Evolutionary conservation across 2,113 vertebrate species (phyloP).

Genomic region (Proterorhinus semilunaris): DNA sequence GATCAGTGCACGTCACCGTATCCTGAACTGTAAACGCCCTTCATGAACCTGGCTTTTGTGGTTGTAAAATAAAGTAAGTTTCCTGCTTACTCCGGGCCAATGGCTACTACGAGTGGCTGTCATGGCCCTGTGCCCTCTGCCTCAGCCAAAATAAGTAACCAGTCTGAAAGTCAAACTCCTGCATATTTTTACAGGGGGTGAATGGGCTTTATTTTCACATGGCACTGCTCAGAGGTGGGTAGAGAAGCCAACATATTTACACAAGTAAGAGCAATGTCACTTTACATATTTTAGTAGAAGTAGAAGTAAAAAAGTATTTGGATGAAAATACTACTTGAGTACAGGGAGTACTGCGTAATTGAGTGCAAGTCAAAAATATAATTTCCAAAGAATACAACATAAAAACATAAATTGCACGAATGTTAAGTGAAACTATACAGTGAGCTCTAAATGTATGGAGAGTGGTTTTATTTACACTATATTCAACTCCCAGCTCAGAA

Average conservation of each 20-base stretch:
- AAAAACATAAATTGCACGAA: background rate
- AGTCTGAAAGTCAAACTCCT: slow-evolving; percentile 31
- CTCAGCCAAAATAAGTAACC: slow-evolving; percentile 48
- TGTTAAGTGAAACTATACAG: slow-evolving; percentile 1
- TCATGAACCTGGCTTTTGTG: slow-evolving; percentile 40
- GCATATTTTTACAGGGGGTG: slow-evolving; percentile 48
- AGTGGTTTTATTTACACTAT: slow-evolving; percentile 24
- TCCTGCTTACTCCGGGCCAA: slow-evolving; percentile 45
- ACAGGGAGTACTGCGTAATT: too few species aligned
- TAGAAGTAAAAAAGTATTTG: too few species aligned
- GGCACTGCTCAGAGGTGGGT: background rate
- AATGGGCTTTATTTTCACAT: slow-evolving; percentile 24
- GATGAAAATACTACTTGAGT: too few species aligned
- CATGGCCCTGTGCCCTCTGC: slow-evolving; percentile 36
- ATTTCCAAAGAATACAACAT: too few species aligned
- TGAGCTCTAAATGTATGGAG: slow-evolving; percentile 28
- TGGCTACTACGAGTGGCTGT: slow-evolving; percentile 30
- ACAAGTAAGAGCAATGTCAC: too few species aligned
- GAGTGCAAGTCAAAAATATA: too few species aligned
- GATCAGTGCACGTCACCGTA: slow-evolving; percentile 15
- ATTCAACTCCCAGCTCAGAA: slow-evolving; percentile 24
- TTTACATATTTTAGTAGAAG: too few species aligned
- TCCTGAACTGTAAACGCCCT: slow-evolving; percentile 31
- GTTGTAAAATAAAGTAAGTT: slow-evolving; percentile 26
- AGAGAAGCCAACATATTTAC: too few species aligned